Base-by-base conservation (phyloP, 2,888 invertebrate genomes). In the Cistogaster globosa region DNA sequence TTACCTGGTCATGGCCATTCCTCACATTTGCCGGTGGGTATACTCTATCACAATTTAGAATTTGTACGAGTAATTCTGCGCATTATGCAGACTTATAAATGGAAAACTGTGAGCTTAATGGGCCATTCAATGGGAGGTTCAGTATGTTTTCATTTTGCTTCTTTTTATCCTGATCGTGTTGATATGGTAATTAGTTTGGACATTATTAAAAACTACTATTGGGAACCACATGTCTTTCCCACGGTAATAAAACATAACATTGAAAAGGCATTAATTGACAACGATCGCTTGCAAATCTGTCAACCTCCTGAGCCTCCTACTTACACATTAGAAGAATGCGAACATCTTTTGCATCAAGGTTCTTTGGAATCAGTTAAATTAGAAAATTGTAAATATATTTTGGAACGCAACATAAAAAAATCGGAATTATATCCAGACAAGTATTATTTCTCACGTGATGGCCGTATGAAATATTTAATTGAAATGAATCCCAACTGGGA, bases 1-100 rank as follows among this genome's bases (percentile, higher is more conserved):
- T 92, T 95, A 62, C 95, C 95, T n/a, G 96, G 96, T 0, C 96
- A 96, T 91, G 96, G 96, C 1, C 90, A 93, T 16, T 96, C 96
- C 0, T 94, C 95, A 0, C 95, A 94, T 92, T 91, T 95, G 84
- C 96, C 96, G 1, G 90, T 93, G 86, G 96, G 96, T 32, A 91
- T 93, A 57, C 80, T 89, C 9, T 92, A 92, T 86, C 88, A 93
- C 78, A 91, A 90, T 48, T 87, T 91, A 16, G 91, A 93, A 83
- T 93, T 92, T 87, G 85, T 93, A 84, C 93, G 91, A 90, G 87
- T 94, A 45, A 92, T 96, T 63, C 91, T 94, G 68, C 92, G 94
- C 82, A 88, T 96, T 63, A 94, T 94, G 88, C 93, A 94, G 74
- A 93, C 95, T 87, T 96, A 95, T 88, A 93, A 94, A 86, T 96